A percentile compares a stretch with the other conserved stretches of the same genome.
phyloP scores from a whole-genome alignment of 1,140 invertebrate species.

The Holotrichia oblita region DNA sequence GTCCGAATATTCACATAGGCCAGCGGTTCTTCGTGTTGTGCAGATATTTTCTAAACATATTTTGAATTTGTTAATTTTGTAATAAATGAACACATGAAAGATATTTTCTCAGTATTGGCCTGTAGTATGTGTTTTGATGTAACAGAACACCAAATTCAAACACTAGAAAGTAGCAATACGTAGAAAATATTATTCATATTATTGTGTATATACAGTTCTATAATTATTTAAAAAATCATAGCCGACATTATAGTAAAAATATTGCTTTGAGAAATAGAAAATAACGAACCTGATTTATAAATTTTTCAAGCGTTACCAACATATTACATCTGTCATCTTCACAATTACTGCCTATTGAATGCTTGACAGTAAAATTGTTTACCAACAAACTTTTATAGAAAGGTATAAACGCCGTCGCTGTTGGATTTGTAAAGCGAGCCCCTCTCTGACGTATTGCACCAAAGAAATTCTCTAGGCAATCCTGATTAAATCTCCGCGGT shows the following conservation, averaged over 20 bases:
- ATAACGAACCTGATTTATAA: background rate
- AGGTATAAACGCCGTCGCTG: background rate
- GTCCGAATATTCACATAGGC: background rate
- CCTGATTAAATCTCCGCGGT: background rate
- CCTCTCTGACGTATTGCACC: background rate
- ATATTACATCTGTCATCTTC: slow-evolving; percentile 29
- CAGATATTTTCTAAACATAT: too few species aligned
- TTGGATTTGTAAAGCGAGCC: background rate
- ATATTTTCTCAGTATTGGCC: too few species aligned
- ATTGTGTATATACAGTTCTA: background rate
- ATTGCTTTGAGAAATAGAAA: background rate
- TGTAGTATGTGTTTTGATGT: background rate
- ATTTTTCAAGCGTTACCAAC: background rate
- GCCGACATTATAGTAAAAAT: too few species aligned
- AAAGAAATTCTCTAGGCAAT: background rate
- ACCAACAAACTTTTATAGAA: slow-evolving; percentile 13
- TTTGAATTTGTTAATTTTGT: too few species aligned
- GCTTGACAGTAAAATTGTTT: background rate
- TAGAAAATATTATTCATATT: background rate
- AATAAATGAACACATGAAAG: too few species aligned
- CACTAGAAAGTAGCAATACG: background rate
- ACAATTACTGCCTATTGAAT: slow-evolving; percentile 1
- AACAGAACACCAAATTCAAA: background rate
- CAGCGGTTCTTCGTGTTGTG: too few species aligned
- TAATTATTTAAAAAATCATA: background rate